A percentile compares a stretch with the other conserved stretches of the same genome.
Conservation (phyloP, 2,113 vertebrate genomes). For the Paracyprichromis sp. region DNA sequence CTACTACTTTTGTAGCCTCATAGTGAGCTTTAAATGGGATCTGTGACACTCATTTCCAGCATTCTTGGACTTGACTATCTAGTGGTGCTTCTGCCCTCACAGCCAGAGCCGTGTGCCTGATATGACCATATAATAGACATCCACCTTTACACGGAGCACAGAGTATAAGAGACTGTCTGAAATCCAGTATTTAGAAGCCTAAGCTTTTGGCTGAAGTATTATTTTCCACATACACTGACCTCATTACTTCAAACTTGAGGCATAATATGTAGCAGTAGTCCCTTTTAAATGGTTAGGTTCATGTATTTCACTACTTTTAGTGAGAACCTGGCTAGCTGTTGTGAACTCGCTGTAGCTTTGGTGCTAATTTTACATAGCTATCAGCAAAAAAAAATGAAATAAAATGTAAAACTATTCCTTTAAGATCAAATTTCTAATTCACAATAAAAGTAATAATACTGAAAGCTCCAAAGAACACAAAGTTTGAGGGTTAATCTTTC, state of each 20-base stretch:
- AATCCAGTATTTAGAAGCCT: background rate
- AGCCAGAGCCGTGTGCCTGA: background rate
- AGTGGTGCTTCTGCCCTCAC: background rate
- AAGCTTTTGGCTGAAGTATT: background rate
- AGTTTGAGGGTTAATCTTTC: background rate
- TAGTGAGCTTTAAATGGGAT: background rate
- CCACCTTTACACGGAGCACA: background rate
- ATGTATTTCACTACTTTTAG: background rate
- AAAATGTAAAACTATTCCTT: background rate
- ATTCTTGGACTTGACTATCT: background rate
- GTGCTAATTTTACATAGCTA: background rate
- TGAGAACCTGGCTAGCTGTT: background rate
- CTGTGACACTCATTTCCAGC: background rate
- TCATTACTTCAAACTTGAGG: background rate
- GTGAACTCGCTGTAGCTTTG: background rate
- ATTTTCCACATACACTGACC: background rate
- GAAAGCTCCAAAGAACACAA: background rate
- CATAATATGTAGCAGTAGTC: background rate
- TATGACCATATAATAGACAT: accelerated
- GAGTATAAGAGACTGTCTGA: background rate
- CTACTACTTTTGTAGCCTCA: background rate
- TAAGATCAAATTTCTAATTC: background rate
- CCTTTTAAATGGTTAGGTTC: accelerated
- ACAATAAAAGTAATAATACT: background rate
- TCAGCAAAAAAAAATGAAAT: background rate